Conservation (phyloP, 2,888 invertebrate genomes). For the Bruchidius siliquastri region DNA sequence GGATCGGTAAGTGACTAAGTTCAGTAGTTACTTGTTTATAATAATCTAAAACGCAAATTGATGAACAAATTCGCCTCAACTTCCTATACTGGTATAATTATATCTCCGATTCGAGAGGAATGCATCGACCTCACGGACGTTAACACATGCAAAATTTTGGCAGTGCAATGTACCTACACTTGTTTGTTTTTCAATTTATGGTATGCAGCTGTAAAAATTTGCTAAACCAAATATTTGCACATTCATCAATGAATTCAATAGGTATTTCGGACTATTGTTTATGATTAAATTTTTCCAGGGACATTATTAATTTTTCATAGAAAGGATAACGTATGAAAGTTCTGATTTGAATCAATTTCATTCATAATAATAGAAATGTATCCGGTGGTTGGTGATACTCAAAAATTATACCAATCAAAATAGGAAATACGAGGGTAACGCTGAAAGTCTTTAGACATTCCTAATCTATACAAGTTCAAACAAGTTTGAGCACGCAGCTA, state of each 20-base stretch:
- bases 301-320: no score
- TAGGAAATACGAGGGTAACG: no score
- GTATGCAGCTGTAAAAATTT: neutral
- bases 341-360: no score
- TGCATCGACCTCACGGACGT: neutral
- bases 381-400: no score
- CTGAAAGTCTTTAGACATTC: no score
- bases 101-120: neutral
- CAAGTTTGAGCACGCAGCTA: no score
- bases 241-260: neutral
- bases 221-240: neutral
- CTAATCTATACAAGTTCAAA: no score
- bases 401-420: no score
- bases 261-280: neutral
- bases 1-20: no score
- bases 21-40: neutral
- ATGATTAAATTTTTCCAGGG: neutral
- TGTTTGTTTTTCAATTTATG: neutral
- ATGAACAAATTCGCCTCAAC: neutral
- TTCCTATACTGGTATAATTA: neutral
- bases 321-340: no score
- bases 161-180: neutral
- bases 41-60: neutral
- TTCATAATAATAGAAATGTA: no score
- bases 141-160: neutral